Percentiles rank a stretch among this genome's conserved stretches.
These are phyloP conservation scores for Mystacornis crossleyi DNA, from an alignment of 2,113 vertebrate species.

Conservation along the genomic window DNA sequence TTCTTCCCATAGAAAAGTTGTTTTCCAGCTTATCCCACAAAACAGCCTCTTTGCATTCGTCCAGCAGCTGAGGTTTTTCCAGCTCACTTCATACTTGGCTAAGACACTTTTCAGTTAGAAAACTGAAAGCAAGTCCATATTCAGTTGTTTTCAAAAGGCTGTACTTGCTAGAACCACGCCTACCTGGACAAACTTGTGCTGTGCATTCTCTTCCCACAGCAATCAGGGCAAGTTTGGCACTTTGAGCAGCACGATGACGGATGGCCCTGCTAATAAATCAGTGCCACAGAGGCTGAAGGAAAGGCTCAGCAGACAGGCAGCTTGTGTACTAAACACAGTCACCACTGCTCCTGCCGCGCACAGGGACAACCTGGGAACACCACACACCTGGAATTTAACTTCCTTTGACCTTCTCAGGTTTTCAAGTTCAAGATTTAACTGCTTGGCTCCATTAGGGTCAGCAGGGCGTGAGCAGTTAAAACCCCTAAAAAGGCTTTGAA, in stretches of 20 bases:
- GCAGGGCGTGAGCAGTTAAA: background rate
- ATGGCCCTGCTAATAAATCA: background rate
- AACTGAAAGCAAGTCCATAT: background rate
- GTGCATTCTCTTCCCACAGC: background rate
- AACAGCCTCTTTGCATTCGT: background rate
- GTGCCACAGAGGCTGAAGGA: background rate
- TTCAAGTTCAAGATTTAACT: background rate
- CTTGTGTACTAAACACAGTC: background rate
- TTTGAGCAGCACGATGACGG: rapidly evolving
- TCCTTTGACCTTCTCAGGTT: background rate
- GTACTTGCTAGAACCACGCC: rapidly evolving
- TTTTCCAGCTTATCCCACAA: background rate
- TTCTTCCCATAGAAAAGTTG: background rate
- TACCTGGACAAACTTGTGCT: background rate
- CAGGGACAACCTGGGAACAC: background rate
- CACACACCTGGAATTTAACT: background rate
- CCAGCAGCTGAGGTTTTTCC: background rate
- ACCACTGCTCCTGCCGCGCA: background rate
- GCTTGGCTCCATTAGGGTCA: background rate
- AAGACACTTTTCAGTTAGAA: background rate
- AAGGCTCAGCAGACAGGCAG: background rate
- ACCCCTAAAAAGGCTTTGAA: background rate
- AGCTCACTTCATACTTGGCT: background rate
- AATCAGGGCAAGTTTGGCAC: rapidly evolving
- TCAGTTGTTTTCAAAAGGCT: background rate